Evolutionary conservation across 1,140 invertebrate genomes (phyloP).

Genomic region (Drosophila ironensis): DNA sequence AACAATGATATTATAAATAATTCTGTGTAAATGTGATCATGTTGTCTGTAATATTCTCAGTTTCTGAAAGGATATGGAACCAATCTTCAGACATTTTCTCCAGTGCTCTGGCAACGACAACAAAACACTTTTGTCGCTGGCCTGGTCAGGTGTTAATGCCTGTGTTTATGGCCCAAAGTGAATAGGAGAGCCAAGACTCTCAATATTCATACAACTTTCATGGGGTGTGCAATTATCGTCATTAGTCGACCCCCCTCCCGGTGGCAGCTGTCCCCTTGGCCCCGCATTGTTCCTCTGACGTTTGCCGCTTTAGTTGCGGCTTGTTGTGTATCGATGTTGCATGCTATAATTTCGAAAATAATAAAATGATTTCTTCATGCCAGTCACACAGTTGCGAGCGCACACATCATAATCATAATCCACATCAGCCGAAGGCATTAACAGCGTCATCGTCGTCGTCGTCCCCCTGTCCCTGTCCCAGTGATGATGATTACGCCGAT

Average conservation of each 20-base stretch:
- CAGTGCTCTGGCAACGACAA: background rate
- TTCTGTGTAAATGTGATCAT: too few species aligned
- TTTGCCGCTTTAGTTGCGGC: conserved; percentile 76
- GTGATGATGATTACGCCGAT: too few species aligned
- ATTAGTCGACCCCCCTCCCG: conserved; percentile 49
- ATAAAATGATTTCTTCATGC: conserved; percentile 77
- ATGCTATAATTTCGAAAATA: conserved; percentile 69
- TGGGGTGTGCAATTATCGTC: conserved; percentile 71
- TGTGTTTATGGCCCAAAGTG: conserved; percentile 69
- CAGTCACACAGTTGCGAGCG: conserved; percentile 57
- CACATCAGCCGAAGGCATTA: too few species aligned
- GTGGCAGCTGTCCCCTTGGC: background rate
- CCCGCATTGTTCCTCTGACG: conserved; percentile 43
- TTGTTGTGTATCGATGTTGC: conserved; percentile 79
- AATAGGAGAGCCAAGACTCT: conserved; percentile 48
- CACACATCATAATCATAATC: conserved; percentile 39
- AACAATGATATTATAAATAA: too few species aligned
- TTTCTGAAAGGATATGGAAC: too few species aligned
- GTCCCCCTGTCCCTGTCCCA: conserved; percentile 10
- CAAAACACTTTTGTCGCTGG: conserved; percentile 35
- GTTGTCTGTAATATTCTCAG: too few species aligned
- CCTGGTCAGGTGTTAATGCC: conserved; percentile 77
- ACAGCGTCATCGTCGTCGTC: conserved; percentile 17
- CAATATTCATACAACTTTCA: background rate
- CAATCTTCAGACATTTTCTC: background rate